phyloP scores from a whole-genome alignment of 92 coral and sea anemone species.

The Epizoanthus stellaris region DNA sequence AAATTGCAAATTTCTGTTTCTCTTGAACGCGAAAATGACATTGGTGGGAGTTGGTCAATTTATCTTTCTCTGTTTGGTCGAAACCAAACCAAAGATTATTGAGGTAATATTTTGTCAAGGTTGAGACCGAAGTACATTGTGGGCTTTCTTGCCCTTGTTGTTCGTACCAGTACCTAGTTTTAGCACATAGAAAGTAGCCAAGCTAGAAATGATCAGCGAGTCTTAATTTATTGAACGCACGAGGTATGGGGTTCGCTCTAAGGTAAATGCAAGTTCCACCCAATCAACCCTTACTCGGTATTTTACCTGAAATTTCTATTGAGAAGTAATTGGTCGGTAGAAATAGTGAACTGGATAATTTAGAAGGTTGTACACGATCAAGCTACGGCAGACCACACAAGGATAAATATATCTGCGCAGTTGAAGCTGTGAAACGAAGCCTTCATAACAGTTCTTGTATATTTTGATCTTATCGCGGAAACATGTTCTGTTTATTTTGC shows the following conservation, averaged over 20 bases:
- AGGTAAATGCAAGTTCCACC: not conserved
- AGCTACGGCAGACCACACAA: not conserved
- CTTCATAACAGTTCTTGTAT: no score
- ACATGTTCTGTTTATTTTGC: no score
- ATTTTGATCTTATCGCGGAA: no score
- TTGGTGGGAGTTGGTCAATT: not conserved
- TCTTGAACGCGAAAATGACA: slow-evolving; percentile 35
- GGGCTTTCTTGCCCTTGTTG: slow-evolving; percentile 12
- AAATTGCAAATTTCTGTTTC: slow-evolving; percentile 26
- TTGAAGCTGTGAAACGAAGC: no score
- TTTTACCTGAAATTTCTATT: not conserved
- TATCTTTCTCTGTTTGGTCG: not conserved
- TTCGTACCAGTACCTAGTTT: slow-evolving; percentile 17
- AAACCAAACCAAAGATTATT: slow-evolving; percentile 35
- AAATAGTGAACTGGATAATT: not conserved
- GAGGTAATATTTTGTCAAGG: slow-evolving; percentile 30
- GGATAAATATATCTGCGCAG: not conserved
- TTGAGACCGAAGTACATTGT: slow-evolving; percentile 6
- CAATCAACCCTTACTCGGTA: not conserved
- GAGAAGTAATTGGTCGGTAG: not conserved
- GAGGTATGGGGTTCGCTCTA: slow-evolving; percentile 12
- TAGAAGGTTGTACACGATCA: not conserved
- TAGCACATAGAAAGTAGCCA: not conserved
- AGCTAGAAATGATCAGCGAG: not conserved
- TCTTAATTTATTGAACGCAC: slow-evolving; percentile 29